Base-by-base conservation (phyloP, 2,888 invertebrate species). In the Erebia aethiops region DNA sequence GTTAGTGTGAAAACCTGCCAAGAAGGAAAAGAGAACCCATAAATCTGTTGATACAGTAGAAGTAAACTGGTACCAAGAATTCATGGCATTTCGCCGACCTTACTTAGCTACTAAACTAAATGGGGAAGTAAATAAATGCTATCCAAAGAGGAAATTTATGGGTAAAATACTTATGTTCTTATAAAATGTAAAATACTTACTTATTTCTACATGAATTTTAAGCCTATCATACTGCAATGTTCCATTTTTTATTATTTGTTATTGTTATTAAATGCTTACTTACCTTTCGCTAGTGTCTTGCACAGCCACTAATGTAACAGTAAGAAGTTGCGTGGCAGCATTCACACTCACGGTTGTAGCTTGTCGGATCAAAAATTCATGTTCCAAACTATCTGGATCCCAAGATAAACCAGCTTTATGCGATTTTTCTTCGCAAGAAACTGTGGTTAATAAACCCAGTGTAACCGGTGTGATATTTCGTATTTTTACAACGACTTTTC, bases 321-420 rank as follows among this genome's bases (percentile, higher is more conserved):
- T 94, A 8, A 94, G 83, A 4, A 94, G 85, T 77, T 94, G 94
- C 21, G 92, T 93, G 14, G 94, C 92, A n/a, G 94, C 92, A 77
- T 94, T 94, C 3, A 94, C 92, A 71, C 91, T 94, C 16, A 92
- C 88, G 35, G 94, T 93, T 2, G 94, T 93, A 3, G 94, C 94
- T 84, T 94, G 94, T 10, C 90, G 86, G 68, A 94, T 94, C 64
- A 94, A 80, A 78, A 93, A 94, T 62, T 94, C 94, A 70, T 94
- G 94, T 75, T 93, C 93, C 71, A 94, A 81, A 70, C 75, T 84
- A 54, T 88, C 86, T 57, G 81, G 82, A 75, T 88, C 86, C 78
- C 79, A 84, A n/a, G 80, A 69, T 16, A 80, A 52, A 52, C 85
- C 79, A 9, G 74, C 64, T 46, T 86, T 84, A 18, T 79, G 78